Conservation (phyloP, 2,113 vertebrate species). For the Crotalus tigris region DNA sequence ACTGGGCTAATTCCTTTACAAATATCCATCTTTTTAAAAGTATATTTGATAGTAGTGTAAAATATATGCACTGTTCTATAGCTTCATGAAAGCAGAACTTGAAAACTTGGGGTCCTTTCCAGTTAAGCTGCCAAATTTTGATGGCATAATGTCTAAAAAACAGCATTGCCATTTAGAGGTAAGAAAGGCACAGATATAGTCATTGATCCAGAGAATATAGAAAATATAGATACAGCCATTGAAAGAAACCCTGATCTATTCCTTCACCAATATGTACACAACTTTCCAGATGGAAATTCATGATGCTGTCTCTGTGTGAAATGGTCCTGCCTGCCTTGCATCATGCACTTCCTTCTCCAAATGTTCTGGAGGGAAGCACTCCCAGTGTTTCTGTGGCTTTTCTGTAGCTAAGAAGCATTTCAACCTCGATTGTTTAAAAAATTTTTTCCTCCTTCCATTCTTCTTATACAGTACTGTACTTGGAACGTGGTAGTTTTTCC, state of each 20-base stretch:
- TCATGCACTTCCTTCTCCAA: not conserved
- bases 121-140: not conserved
- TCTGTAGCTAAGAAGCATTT: not conserved
- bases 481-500: not conserved
- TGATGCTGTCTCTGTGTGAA: not conserved
- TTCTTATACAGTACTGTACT: not conserved
- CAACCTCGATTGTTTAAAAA: not conserved
- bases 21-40: not conserved
- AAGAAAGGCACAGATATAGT: not conserved
- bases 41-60: not conserved
- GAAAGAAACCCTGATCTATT: not conserved
- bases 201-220: not conserved
- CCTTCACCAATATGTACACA: not conserved
- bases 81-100: not conserved
- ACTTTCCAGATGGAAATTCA: not conserved
- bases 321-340: not conserved
- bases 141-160: not conserved
- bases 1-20: not conserved
- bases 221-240: not conserved
- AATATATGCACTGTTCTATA: not conserved
- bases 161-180: not conserved
- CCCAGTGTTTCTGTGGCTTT: not conserved
- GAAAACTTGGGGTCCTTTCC: not conserved
- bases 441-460: not conserved
- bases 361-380: not conserved